Percentiles rank a stretch among this genome's conserved stretches.
phyloP scores from a whole-genome alignment of 2,113 vertebrate species.

The Anhinga rufa region DNA sequence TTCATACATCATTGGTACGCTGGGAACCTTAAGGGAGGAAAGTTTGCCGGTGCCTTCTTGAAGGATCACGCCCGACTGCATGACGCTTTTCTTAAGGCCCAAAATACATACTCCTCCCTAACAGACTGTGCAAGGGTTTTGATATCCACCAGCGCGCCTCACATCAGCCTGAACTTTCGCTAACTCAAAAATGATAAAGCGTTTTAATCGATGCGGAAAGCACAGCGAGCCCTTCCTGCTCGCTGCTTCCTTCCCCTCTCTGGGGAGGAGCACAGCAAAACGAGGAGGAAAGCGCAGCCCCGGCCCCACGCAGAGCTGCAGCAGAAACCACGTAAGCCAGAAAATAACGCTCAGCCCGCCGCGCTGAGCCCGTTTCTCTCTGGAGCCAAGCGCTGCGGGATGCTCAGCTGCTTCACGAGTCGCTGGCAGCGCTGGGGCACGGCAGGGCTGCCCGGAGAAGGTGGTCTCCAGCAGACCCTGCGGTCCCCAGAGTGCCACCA shows the following conservation, averaged over 20 bases:
- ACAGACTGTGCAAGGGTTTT: no score
- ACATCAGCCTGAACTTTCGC: background rate
- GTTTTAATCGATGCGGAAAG: background rate
- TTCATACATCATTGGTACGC: background rate
- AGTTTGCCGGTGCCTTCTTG: background rate
- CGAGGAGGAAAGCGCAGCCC: background rate
- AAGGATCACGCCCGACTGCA: background rate
- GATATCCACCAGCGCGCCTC: background rate
- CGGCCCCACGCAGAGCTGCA: background rate
- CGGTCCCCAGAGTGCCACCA: background rate
- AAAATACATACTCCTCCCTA: background rate
- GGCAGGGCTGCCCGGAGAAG: background rate
- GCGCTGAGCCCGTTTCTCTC: accelerated
- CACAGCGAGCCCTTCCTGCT: accelerated
- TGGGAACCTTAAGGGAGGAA: background rate
- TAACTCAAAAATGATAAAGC: background rate
- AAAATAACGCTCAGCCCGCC: accelerated
- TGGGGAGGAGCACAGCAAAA: background rate
- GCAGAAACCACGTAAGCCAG: background rate
- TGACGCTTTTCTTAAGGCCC: accelerated
- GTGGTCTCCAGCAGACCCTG: background rate
- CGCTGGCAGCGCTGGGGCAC: background rate
- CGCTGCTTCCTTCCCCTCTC: no score
- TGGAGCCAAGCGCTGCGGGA: accelerated
- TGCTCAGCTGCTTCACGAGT: background rate